Percentiles rank a stretch among this genome's conserved stretches.
These are phyloP conservation scores for Megastigmus dorsalis DNA, from an alignment of 2,888 invertebrate genomes.

Conservation along the genomic window DNA sequence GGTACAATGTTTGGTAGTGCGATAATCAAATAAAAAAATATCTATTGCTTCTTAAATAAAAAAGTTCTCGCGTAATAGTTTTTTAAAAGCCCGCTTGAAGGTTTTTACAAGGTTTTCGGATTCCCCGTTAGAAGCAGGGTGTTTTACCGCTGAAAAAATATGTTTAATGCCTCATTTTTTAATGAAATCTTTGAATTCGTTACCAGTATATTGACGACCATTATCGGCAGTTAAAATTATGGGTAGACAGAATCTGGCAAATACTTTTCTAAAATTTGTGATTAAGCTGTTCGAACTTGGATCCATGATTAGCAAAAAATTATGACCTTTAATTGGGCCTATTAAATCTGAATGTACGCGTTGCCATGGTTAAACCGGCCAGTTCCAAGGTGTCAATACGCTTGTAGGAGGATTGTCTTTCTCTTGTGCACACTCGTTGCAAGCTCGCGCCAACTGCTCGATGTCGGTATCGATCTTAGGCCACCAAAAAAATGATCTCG, in stretches of 20 bases:
- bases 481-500: constrained; percentile 57
- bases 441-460: constrained; percentile 35
- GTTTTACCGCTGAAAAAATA: constrained; percentile 31
- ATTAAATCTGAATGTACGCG: constrained; percentile 58
- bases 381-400: constrained; percentile 55
- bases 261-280: constrained; percentile 14
- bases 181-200: constrained; percentile 42
- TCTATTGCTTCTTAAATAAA: neutral
- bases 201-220: constrained; percentile 45
- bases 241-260: constrained; percentile 45
- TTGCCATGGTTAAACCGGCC: constrained; percentile 56
- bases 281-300: constrained; percentile 56
- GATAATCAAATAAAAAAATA: constrained; percentile 29
- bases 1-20: constrained; percentile 40
- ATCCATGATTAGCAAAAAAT: constrained; percentile 59
- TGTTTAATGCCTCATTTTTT: constrained; percentile 50
- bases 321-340: constrained; percentile 33
- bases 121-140: constrained; percentile 43
- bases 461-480: constrained; percentile 52
- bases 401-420: constrained; percentile 38
- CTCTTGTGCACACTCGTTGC: constrained; percentile 42
- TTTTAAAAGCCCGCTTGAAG: constrained; percentile 43
- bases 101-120: constrained; percentile 56
- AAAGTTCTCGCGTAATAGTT: constrained; percentile 13
- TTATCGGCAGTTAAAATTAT: constrained; percentile 45